A percentile compares a stretch with the other conserved stretches of the same genome.
Conservation (phyloP, 2,113 vertebrate species). For the Gobiocypris rarus region DNA sequence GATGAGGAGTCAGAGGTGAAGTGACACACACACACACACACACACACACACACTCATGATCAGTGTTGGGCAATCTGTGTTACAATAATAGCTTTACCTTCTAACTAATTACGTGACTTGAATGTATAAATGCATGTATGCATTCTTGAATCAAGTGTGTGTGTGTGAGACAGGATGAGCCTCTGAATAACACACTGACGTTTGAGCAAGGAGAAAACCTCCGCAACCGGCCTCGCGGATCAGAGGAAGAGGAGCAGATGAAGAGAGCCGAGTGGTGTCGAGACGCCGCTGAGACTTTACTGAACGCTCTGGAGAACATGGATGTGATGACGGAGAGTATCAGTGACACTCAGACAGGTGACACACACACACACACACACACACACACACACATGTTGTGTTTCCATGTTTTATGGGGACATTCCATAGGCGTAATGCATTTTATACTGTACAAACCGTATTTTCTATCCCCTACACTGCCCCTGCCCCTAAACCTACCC, state of each 20-base stretch:
- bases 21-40: background rate
- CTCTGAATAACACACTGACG: conserved; percentile 73
- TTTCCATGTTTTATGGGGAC: too few species aligned
- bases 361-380: conserved; percentile 16
- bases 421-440: too few species aligned
- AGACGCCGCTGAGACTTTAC: conserved; percentile 74
- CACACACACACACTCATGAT: too few species aligned
- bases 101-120: too few species aligned
- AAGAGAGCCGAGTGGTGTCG: conserved; percentile 75
- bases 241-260: conserved; percentile 41
- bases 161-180: conserved; percentile 65
- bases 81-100: too few species aligned
- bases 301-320: conserved; percentile 73
- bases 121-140: too few species aligned
- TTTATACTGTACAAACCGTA: too few species aligned
- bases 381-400: background rate
- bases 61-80: too few species aligned
- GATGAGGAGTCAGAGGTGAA: conserved; percentile 10
- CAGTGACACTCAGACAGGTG: background rate
- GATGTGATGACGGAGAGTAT: conserved; percentile 66
- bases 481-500: too few species aligned
- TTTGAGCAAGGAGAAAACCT: conserved; percentile 73
- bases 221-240: conserved; percentile 41
- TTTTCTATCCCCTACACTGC: too few species aligned
- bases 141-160: background rate